Percentiles rank a stretch among this genome's conserved stretches.
Conservation (phyloP, 1,140 invertebrate species). For the Scaptomyza graminum region DNA sequence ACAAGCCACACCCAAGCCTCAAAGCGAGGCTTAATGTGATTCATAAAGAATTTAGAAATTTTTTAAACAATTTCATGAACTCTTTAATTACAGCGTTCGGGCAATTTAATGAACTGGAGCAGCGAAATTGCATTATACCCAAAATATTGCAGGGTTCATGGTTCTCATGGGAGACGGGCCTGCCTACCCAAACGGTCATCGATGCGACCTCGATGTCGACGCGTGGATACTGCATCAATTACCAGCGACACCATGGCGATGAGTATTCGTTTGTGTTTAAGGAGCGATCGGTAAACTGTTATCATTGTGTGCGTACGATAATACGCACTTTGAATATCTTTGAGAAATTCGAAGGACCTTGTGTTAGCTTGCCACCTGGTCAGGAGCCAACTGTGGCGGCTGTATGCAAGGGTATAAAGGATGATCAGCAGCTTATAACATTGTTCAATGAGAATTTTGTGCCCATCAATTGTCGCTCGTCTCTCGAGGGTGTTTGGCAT, state of each 20-base stretch:
- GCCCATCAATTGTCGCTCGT: constrained; percentile 96
- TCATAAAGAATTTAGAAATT: constrained; percentile 41
- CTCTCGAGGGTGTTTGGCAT: constrained; percentile 97
- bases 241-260: constrained; percentile 89
- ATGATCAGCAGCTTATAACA: constrained; percentile 92
- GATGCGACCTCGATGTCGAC: constrained; percentile 90
- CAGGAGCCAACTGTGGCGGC: constrained; percentile 89
- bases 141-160: constrained; percentile 91
- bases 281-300: constrained; percentile 87
- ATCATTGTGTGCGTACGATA: constrained; percentile 93
- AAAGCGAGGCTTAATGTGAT: constrained; percentile 52
- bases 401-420: constrained; percentile 90
- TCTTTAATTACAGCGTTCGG: constrained; percentile 45
- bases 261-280: constrained; percentile 95
- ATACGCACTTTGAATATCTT: constrained; percentile 95
- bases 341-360: constrained; percentile 93
- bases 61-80: not conserved
- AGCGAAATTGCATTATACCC: constrained; percentile 87
- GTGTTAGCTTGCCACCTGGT: constrained; percentile 87
- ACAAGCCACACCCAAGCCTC: constrained; percentile 69
- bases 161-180: constrained; percentile 95
- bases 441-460: constrained; percentile 95
- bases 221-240: constrained; percentile 89
- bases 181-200: constrained; percentile 92
- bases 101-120: constrained; percentile 65